phyloP scores from a whole-genome alignment of 2,888 invertebrate genomes.

The Aleiodes testaceus region DNA sequence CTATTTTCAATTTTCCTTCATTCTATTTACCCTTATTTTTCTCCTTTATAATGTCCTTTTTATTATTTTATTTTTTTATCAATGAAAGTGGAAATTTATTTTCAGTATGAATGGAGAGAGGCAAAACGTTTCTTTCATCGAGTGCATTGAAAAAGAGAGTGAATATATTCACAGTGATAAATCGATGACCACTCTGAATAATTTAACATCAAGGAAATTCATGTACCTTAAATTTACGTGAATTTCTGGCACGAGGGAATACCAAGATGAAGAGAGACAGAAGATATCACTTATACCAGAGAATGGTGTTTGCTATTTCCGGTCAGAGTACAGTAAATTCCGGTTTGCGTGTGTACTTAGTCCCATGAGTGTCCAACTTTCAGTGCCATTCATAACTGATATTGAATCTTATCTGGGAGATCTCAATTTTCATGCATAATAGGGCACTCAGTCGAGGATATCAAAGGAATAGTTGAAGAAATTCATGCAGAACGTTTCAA shows the following conservation, averaged over 20 bases:
- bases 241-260: not conserved
- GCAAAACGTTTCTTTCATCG: constrained; percentile 20
- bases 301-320: constrained; percentile 17
- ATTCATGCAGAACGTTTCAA: no score
- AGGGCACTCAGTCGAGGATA: no score
- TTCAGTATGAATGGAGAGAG: not conserved
- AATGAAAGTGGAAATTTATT: constrained; percentile 3
- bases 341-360: constrained; percentile 1
- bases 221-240: constrained; percentile 3
- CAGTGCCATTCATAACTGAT: not conserved
- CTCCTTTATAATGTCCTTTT: not conserved
- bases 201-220: not conserved
- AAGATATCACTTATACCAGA: not conserved
- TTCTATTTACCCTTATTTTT: not conserved
- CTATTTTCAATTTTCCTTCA: constrained; percentile 14
- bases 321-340: constrained; percentile 10
- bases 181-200: constrained; percentile 17
- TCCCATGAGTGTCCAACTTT: not conserved
- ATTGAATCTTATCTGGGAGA: no score
- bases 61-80: not conserved
- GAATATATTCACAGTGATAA: constrained; percentile 3
- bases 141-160: constrained; percentile 20
- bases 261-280: not conserved
- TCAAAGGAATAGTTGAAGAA: no score
- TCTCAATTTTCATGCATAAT: no score